These are phyloP conservation scores for Lates japonicus DNA, from an alignment of 2,797 vertebrate species.

Conservation along the genomic window DNA sequence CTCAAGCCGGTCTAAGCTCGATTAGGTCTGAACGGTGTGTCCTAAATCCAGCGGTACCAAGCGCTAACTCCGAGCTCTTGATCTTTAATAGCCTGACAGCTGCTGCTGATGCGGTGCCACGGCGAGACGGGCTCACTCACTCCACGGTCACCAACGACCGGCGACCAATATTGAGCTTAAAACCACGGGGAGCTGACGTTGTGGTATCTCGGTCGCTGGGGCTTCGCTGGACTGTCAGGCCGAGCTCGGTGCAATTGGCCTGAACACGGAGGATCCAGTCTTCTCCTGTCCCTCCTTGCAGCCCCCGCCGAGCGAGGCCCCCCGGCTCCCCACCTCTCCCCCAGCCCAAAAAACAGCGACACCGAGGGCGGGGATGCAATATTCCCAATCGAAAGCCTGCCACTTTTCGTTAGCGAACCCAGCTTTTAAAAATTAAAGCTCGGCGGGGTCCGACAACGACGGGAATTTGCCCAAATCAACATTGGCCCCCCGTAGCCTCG, in stretches of 20 bases:
- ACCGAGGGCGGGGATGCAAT: constrained; percentile 32
- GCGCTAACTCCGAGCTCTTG: constrained; percentile 46
- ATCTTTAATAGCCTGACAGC: constrained; percentile 60
- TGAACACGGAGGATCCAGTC: constrained; percentile 69
- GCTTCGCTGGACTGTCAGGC: constrained; percentile 55
- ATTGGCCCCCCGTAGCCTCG: constrained; percentile 77
- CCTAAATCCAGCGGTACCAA: constrained; percentile 58
- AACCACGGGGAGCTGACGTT: constrained; percentile 42
- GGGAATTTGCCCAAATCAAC: constrained; percentile 74
- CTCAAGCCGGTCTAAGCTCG: constrained; percentile 63
- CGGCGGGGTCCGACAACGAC: constrained; percentile 58
- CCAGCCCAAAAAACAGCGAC: constrained; percentile 60
- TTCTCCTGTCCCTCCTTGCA: constrained; percentile 74
- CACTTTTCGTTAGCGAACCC: constrained; percentile 41
- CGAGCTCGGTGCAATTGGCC: constrained; percentile 73
- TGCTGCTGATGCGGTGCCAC: constrained; percentile 64
- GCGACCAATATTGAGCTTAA: constrained; percentile 8
- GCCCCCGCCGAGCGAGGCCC: constrained; percentile 73
- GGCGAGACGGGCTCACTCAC: constrained; percentile 45
- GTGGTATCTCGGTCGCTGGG: constrained; percentile 41
- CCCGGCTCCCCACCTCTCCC: constrained; percentile 74
- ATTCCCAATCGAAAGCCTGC: constrained; percentile 21
- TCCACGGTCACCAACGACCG: constrained; percentile 50
- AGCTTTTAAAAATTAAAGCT: constrained; percentile 47
- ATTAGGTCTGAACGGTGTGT: constrained; percentile 44